Base-by-base conservation (phyloP, 2,888 invertebrate species). In the Drosophila testacea region DNA sequence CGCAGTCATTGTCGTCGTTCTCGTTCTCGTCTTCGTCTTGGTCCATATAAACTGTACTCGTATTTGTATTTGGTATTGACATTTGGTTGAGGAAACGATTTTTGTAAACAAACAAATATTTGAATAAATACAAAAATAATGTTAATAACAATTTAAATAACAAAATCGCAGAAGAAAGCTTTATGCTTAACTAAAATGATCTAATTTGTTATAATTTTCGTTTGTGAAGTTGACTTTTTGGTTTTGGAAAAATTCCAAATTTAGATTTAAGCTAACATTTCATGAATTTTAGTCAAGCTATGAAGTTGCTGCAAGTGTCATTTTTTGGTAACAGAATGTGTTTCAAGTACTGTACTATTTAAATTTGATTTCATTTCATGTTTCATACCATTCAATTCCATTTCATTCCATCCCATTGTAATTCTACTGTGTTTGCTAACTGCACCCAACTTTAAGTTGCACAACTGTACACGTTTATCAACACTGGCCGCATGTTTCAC, bases 291-390 rank as follows among this genome's bases (percentile, higher is more conserved):
- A 88, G 90, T 82, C 91, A 90, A 92, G 92, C 92, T 92, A 92
- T 92, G 92, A 92, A 91, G 92, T 92, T 92, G 92, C 92, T 92
- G 91, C 92, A 91, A 92, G 89, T 88, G 84, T 89, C 70, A 80
- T 80, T 72, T 44, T 56, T 80, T 16, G 16, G 55, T 66, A 66
- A 38, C 48, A 62, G 76, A 74, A 83, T 76, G 72, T 63, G 63
- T 63, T 67, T 72, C 10, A 52, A 60, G 60, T 82, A 72, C 66
- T 72, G 59, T 39, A 32, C 57, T 34, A 46, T 60, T 46, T 64
- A 1, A 32, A 28, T 63, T 51, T 34, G 38, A 62, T 44, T 71
- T 55, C 28, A 73, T 56, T 63, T 81, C 10, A 62, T 48, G 10
- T 51, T 34, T 57, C 50, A 60, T 59, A 71, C 57, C n/a, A 32